Evolutionary conservation across 2,888 invertebrate species (phyloP), one percentile per base, ranked within the genome.

Genomic region (Hypolimnas misippus): DNA sequence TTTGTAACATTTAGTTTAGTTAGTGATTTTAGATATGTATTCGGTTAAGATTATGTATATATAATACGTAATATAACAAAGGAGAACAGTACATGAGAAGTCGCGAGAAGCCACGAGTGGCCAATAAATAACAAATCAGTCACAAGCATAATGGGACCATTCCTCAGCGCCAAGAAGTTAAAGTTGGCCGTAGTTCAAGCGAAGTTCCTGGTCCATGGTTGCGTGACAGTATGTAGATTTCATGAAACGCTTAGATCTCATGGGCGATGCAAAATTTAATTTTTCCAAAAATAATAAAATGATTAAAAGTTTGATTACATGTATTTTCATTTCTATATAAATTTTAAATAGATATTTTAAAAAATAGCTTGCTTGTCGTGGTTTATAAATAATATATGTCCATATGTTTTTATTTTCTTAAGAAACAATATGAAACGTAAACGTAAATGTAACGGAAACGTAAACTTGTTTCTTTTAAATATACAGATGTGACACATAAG

Each of bases 101-200:
- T 49, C 49, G 19, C 49, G 33, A 53, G 53, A 59, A 77, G 76
- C 75, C 82, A 80, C 81, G 83, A 81, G 80, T 76, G 82, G 74
- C 79, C 81, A 83, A 88, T 87, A 87, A 87, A 88, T 87, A 86
- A 86, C 82, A 82, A 86, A 88, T 88, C 86, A 87, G 86, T 86
- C 87, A 79, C 82, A 72, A 79, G 82, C 85, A 86, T 84, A 87
- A 86, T 85, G 84, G 84, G 76, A 77, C 83, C 81, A 82, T 85
- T 82, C 77, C 83, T 84, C 82, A 81, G 82, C 71, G 79, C 83
- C 82, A 83, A 83, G 82, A 84, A 86, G 84, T 83, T 82, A 73
- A 77, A 86, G 75, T 87, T 88, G 87, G 87, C 85, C 66, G 73
- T 75, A 79, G 82, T 85, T 87, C 86, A 85, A 82, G 78, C 76